Evolutionary conservation across 2,888 invertebrate species (phyloP).

Genomic region (Druceiella hillmani): DNA sequence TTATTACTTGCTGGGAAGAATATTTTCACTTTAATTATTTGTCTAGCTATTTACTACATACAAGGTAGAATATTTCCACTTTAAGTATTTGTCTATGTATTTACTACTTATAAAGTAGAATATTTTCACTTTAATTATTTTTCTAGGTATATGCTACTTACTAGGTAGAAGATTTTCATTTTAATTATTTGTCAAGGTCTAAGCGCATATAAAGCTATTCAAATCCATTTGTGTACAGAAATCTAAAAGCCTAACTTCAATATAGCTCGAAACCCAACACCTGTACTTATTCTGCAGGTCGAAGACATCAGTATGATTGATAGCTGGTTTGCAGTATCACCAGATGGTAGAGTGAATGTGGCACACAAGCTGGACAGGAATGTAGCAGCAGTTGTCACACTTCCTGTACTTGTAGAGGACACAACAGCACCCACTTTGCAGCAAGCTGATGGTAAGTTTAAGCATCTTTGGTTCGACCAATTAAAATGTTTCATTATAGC

Average conservation of each 20-base stretch:
- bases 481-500: too few relatives aligned
- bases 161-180: neutral
- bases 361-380: conserved; percentile 58
- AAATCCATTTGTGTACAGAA: neutral
- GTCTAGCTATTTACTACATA: too few relatives aligned
- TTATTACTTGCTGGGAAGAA: too few relatives aligned
- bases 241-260: neutral
- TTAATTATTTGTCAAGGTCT: conserved; percentile 10
- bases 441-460: conserved; percentile 61
- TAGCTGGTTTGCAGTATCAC: conserved; percentile 40
- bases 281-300: conserved; percentile 31
- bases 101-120: too few relatives aligned
- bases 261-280: neutral
- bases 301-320: conserved; percentile 39
- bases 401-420: conserved; percentile 77
- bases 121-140: too few relatives aligned
- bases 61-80: too few relatives aligned
- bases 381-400: conserved; percentile 67
- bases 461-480: too few relatives aligned
- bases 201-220: neutral
- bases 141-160: too few relatives aligned
- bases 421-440: conserved; percentile 73
- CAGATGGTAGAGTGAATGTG: conserved; percentile 54
- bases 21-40: too few relatives aligned
- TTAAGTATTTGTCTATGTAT: too few relatives aligned